Evolutionary conservation across 2,888 invertebrate species (phyloP).

Genomic region (Tenthredo notha): DNA sequence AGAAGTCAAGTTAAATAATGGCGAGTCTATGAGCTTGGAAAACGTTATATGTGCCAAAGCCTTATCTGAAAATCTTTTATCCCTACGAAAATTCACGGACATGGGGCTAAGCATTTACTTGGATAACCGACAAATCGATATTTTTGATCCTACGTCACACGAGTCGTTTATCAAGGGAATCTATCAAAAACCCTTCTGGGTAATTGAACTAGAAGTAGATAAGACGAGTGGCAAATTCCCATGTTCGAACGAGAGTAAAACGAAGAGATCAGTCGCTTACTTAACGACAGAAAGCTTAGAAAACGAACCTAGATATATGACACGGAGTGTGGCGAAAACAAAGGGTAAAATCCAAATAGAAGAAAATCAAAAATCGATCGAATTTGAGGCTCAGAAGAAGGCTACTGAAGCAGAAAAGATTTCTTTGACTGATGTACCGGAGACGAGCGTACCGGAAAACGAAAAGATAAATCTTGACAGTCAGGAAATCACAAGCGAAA

Average conservation of each 20-base stretch:
- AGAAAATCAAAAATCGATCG: slow-evolving; percentile 50
- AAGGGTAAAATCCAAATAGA: neutral
- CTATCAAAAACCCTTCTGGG: slow-evolving; percentile 60
- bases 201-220: slow-evolving; percentile 58
- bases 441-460: slow-evolving; percentile 17
- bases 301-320: slow-evolving; percentile 56
- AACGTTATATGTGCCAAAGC: slow-evolving; percentile 59
- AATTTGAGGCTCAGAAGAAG: slow-evolving; percentile 48
- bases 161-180: slow-evolving; percentile 58
- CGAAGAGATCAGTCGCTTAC: neutral
- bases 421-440: slow-evolving; percentile 52
- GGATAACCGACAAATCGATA: slow-evolving; percentile 59
- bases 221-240: slow-evolving; percentile 12
- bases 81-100: slow-evolving; percentile 60
- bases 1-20: slow-evolving; percentile 55
- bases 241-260: neutral
- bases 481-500: slow-evolving; percentile 51
- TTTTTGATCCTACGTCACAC: slow-evolving; percentile 57
- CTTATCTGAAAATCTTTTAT: slow-evolving; percentile 59
- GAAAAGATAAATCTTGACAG: slow-evolving; percentile 48
- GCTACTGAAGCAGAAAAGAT: slow-evolving; percentile 53
- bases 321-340: slow-evolving; percentile 9
- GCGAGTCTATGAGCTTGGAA: slow-evolving; percentile 54
- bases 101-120: slow-evolving; percentile 59
- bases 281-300: slow-evolving; percentile 54